Conservation (phyloP, 2,888 invertebrate species). For the Criorhina ranunculi region DNA sequence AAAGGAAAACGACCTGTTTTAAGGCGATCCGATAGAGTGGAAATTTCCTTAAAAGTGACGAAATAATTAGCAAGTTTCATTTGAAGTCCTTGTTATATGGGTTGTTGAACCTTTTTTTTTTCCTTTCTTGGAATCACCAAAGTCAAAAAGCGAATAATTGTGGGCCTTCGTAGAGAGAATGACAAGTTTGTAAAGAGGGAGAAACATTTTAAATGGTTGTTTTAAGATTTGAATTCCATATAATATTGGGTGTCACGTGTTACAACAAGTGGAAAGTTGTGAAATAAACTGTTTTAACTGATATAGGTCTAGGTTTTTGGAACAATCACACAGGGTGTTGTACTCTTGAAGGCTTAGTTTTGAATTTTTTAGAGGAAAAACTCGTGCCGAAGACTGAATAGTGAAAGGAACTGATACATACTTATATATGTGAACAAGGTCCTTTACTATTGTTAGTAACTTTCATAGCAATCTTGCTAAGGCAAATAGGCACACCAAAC, state of each 20-base stretch:
- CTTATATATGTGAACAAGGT: too few relatives aligned
- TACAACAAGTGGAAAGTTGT: not conserved
- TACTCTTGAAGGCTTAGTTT: too few relatives aligned
- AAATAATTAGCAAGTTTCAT: constrained; percentile 61
- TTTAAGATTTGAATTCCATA: not conserved
- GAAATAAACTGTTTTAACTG: not conserved
- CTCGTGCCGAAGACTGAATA: too few relatives aligned
- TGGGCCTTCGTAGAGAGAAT: not conserved
- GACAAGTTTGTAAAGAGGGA: not conserved
- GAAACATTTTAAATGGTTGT: not conserved
- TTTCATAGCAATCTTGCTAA: too few relatives aligned
- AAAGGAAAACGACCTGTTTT: constrained; percentile 35
- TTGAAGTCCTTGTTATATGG: constrained; percentile 55
- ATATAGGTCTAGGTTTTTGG: too few relatives aligned
- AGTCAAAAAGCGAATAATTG: constrained; percentile 28
- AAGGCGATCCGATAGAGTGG: constrained; percentile 20
- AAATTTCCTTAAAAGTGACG: constrained; percentile 32
- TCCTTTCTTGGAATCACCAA: constrained; percentile 7
- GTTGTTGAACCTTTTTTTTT: constrained; percentile 29
- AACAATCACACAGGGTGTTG: too few relatives aligned
- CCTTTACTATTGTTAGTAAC: too few relatives aligned
- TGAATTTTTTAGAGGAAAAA: too few relatives aligned
- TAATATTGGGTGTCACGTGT: not conserved
- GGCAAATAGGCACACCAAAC: too few relatives aligned
- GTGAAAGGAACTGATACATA: too few relatives aligned